phyloP scores from a whole-genome alignment of 2,113 vertebrate species.

The Tragelaphus imberbis region DNA sequence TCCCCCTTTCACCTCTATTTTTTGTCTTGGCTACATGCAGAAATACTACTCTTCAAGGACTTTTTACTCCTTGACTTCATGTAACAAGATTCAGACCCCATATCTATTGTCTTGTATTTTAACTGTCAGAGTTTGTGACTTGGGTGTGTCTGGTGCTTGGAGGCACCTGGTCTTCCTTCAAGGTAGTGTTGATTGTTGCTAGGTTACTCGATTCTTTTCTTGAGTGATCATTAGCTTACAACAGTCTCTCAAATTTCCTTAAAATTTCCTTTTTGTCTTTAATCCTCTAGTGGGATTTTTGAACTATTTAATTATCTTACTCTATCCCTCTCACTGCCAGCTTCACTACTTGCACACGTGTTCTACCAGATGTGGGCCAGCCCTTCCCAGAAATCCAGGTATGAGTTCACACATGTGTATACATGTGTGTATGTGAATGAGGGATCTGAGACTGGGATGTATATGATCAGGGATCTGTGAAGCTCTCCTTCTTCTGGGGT shows the following conservation, averaged over 20 bases:
- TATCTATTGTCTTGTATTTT: neutral
- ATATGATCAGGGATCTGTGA: neutral
- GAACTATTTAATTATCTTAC: neutral
- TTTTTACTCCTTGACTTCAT: neutral
- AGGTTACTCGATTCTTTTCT: neutral
- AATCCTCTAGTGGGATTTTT: neutral
- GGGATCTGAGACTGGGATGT: too few relatives aligned
- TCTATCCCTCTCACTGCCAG: neutral
- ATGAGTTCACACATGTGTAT: neutral
- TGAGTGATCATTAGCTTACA: neutral
- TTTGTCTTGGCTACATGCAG: neutral
- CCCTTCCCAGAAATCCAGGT: neutral
- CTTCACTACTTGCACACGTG: neutral
- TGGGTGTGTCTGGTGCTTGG: neutral
- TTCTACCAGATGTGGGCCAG: neutral
- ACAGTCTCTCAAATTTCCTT: neutral
- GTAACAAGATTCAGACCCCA: neutral
- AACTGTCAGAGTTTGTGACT: neutral
- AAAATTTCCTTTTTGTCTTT: neutral
- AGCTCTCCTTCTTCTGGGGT: neutral
- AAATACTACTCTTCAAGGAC: neutral
- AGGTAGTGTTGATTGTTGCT: neutral
- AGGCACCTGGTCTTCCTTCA: neutral
- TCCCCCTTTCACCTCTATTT: neutral
- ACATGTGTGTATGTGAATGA: neutral